Percentiles rank a stretch among this genome's conserved stretches.
Evolutionary conservation across 2,888 invertebrate species (phyloP).

Genomic region (Petrophora chlorosata): DNA sequence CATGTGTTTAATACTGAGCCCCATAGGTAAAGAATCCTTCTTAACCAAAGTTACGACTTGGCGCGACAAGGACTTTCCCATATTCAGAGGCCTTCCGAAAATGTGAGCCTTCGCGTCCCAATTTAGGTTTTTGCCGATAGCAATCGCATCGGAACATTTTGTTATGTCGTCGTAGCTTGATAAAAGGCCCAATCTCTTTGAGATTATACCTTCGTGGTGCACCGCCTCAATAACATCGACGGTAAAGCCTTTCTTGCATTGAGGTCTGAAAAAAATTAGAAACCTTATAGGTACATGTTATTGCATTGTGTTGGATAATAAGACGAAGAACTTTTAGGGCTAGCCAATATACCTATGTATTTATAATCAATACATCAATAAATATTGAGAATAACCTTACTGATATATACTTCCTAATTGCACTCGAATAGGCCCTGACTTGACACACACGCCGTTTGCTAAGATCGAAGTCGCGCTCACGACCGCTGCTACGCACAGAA

Average conservation of each 20-base stretch:
- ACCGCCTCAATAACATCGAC: constrained; percentile 56
- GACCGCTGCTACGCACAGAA: constrained; percentile 70
- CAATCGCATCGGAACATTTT: constrained; percentile 53
- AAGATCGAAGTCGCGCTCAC: constrained; percentile 58
- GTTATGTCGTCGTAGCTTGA: constrained; percentile 56
- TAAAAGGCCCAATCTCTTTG: constrained; percentile 60
- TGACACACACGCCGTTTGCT: constrained; percentile 61
- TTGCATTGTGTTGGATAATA: no score
- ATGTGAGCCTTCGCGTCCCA: constrained; percentile 45
- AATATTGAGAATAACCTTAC: constrained; percentile 47
- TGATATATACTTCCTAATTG: constrained; percentile 55
- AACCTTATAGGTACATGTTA: no score
- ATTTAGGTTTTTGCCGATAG: constrained; percentile 47
- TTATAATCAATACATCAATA: no score
- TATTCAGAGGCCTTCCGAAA: constrained; percentile 58
- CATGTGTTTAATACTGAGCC: constrained; percentile 34
- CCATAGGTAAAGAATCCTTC: constrained; percentile 19
- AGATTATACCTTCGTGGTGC: constrained; percentile 53
- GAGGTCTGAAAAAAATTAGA: constrained; percentile 56
- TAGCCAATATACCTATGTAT: no score
- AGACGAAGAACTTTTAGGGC: no score
- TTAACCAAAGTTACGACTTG: constrained; percentile 51
- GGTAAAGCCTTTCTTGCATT: constrained; percentile 69
- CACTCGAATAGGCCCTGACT: constrained; percentile 61
- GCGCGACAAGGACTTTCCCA: constrained; percentile 55